phyloP scores from a whole-genome alignment of 2,797 vertebrate genomes.

The Chiloscyllium punctatum region DNA sequence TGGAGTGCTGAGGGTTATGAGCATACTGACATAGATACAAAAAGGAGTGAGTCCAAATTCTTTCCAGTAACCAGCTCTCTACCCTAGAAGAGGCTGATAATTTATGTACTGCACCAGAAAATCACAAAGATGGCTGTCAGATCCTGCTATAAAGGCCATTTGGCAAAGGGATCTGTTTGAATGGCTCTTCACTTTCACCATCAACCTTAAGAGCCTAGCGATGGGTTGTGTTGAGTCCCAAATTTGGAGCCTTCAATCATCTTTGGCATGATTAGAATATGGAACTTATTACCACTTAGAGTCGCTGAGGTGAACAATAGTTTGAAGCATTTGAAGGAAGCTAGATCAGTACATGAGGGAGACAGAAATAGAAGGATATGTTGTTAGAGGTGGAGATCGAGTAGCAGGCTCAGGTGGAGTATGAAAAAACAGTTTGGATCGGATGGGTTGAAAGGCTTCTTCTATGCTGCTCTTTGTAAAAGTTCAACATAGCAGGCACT shows the following conservation, averaged over 20 bases:
- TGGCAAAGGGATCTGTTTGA: not conserved
- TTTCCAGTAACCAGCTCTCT: no score
- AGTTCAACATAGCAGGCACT: not conserved
- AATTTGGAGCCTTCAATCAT: not conserved
- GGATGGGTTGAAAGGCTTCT: not conserved
- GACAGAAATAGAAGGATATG: not conserved
- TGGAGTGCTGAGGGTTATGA: not conserved
- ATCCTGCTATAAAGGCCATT: not conserved
- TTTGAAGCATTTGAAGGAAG: not conserved
- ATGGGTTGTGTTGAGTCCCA: not conserved
- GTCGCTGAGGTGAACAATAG: not conserved
- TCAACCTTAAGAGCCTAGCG: not conserved
- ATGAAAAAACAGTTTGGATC: not conserved
- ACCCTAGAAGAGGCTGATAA: not conserved
- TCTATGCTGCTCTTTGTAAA: not conserved
- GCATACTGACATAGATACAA: not conserved
- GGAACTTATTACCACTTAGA: not conserved
- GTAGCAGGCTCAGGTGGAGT: not conserved
- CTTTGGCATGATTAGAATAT: not conserved
- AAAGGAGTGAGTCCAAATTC: not conserved
- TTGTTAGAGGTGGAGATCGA: not conserved
- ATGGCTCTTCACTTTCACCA: not conserved
- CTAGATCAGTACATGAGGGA: not conserved
- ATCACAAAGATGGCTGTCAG: not conserved
- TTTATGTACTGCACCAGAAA: not conserved